Evolutionary conservation across 2,888 invertebrate species (phyloP).

Genomic region (Parasteatoda lunata): DNA sequence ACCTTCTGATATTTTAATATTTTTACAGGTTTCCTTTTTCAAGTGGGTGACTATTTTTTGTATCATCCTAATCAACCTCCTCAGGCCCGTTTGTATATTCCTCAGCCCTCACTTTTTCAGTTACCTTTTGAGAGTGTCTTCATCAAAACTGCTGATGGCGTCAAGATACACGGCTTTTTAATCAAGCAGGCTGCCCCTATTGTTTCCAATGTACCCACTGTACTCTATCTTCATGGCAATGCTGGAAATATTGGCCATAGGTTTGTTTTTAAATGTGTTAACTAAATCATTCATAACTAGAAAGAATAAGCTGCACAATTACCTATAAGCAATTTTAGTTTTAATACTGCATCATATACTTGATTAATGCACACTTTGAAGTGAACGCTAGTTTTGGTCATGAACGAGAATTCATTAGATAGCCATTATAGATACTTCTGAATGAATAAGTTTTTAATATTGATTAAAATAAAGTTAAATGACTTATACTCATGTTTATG

Average conservation of each 20-base stretch:
- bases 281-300: neutral
- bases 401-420: no score
- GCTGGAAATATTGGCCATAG: constrained; percentile 97
- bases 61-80: constrained; percentile 93
- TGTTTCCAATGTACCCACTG: constrained; percentile 80
- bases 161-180: constrained; percentile 74
- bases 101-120: constrained; percentile 88
- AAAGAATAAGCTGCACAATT: no score
- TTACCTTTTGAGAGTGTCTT: constrained; percentile 78
- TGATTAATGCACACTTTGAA: no score
- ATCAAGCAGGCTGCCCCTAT: constrained; percentile 73
- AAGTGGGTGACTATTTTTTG: constrained; percentile 87
- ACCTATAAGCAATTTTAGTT: no score
- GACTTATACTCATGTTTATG: no score
- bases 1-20: neutral
- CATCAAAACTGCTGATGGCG: constrained; percentile 72
- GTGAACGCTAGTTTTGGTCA: no score
- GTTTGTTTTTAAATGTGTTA: constrained; percentile 74
- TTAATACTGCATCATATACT: no score
- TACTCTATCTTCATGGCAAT: constrained; percentile 95
- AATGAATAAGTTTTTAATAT: no score
- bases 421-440: no score
- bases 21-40: constrained; percentile 77
- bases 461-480: no score
- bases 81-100: constrained; percentile 90